phyloP scores from a whole-genome alignment of 2,113 vertebrate genomes.

The Tragelaphus strepsiceros region DNA sequence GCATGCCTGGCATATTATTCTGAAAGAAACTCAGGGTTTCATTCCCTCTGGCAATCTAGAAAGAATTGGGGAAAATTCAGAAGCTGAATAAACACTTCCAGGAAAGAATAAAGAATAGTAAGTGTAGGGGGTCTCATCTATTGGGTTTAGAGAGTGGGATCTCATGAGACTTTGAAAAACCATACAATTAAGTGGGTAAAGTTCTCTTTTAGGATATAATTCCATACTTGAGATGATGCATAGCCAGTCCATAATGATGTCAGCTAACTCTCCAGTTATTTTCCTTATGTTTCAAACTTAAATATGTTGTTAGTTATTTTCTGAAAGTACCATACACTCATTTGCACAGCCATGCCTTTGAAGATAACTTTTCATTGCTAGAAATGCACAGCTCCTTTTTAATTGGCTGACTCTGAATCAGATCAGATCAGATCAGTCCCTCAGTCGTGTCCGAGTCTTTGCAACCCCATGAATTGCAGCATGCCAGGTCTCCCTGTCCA shows the following conservation, averaged over 20 bases:
- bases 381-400: fast-evolving
- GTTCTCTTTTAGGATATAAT: neutral
- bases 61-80: neutral
- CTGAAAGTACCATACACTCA: neutral
- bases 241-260: fast-evolving
- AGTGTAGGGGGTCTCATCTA: neutral
- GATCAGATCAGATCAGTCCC: no score
- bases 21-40: neutral
- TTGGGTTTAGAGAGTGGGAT: neutral
- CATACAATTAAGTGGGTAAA: neutral
- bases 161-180: neutral
- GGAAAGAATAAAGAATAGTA: neutral
- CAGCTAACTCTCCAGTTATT: neutral
- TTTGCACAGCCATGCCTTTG: neutral
- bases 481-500: no score
- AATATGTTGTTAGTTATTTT: neutral
- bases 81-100: neutral
- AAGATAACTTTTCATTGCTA: neutral
- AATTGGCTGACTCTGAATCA: neutral
- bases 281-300: neutral
- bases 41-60: neutral
- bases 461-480: no score
- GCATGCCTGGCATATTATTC: neutral
- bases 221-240: neutral
- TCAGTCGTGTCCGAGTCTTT: no score